Evolutionary conservation across 2,797 vertebrate genomes (phyloP), one percentile per base, ranked within the genome.

Genomic region (Sebastes nivosus): DNA sequence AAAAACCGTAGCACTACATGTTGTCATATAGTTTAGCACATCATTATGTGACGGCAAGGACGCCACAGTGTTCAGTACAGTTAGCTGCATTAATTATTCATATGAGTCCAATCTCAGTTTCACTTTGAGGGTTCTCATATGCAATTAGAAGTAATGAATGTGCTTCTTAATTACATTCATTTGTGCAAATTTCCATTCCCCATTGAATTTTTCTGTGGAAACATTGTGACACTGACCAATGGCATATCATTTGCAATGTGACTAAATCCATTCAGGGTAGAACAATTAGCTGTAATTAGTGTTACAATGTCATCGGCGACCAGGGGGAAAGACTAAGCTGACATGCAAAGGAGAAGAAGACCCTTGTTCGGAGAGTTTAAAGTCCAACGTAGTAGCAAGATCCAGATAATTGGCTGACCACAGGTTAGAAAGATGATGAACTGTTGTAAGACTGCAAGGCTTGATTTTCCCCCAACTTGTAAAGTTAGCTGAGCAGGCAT

Each of bases 121-220:
- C 90, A 95, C 93, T 95, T 93, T 92, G 90, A 94, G 89, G 84
- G 89, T 93, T 92, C 90, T 94, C 93, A 91, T 94, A 93, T 92
- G 91, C 93, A 94, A 94, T 95, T 95, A 95, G 90, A 92, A 90
- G 88, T 95, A 95, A 95, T 95, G 92, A 96, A 95, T 94, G 92
- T 95, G 91, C 92, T 90, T 94, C 92, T 95, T 95, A 95, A 95
- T 96, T 95, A 94, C 93, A 94, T 94, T 95, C 85, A 94, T 93
- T 94, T 95, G 92, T 94, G 94, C 93, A 94, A 95, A 95, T 95
- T 93, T 94, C 87, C 91, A 87, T 92, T 94, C 93, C 90, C 92
- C 87, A 80, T 88, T 90, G 93, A 91, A 93, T 94, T 93, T 91
- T 93, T 95, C 94, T 94, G 91, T 87, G 93, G 93, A 94, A 96